phyloP scores from a whole-genome alignment of 2,113 vertebrate genomes.

The Notarius quadriscutis region DNA sequence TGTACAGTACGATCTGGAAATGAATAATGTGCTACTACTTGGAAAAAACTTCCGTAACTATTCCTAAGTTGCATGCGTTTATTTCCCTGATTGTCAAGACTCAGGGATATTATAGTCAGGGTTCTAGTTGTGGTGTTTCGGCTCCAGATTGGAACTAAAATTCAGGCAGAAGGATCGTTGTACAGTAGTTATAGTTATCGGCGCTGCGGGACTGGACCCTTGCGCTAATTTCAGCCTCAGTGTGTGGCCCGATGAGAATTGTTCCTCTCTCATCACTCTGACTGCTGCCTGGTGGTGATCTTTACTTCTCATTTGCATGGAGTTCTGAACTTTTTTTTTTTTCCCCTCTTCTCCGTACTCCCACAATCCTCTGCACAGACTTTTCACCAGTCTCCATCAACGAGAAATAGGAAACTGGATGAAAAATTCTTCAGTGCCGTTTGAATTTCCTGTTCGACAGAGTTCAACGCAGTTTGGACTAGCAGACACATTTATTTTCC shows the following conservation, averaged over 20 bases:
- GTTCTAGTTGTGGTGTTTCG: too few species aligned
- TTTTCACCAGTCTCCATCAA: not conserved
- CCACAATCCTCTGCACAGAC: not conserved
- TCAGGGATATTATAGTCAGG: too few species aligned
- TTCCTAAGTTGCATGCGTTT: too few species aligned
- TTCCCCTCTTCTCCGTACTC: not conserved
- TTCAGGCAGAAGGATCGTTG: too few species aligned
- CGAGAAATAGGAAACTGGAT: conserved; percentile 3
- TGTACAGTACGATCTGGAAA: too few species aligned
- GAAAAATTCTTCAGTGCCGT: not conserved
- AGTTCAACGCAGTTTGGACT: not conserved
- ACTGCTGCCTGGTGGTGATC: not conserved
- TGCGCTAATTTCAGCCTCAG: not conserved
- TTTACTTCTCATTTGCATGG: not conserved
- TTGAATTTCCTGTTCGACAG: not conserved
- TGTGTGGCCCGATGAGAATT: not conserved
- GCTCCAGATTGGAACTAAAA: too few species aligned
- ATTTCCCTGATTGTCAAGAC: too few species aligned
- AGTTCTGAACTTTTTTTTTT: not conserved
- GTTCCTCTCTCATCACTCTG: not conserved
- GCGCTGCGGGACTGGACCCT: not conserved
- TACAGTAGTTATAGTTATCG: too few species aligned
- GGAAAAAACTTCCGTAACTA: too few species aligned
- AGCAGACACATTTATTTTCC: not conserved
- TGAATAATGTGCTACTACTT: too few species aligned